Conservation (phyloP, 1,140 invertebrate genomes). For the Leptopilina clavipes region DNA sequence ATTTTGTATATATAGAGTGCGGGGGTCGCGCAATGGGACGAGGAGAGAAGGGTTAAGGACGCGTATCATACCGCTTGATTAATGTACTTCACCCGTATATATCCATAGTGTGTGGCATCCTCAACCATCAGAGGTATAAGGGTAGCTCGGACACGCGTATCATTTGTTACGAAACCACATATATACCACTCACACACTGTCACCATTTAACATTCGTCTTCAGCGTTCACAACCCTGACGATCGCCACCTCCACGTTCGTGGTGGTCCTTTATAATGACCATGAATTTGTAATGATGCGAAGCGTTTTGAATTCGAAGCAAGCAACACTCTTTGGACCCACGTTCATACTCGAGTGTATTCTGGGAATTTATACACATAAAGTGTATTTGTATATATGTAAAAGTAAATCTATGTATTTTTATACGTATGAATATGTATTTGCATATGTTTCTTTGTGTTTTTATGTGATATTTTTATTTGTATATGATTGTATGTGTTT, state of each 20-base stretch:
- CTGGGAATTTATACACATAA: not conserved
- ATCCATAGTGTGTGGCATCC: slow-evolving; percentile 21
- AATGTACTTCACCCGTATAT: slow-evolving; percentile 55
- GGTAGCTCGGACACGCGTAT: slow-evolving; percentile 41
- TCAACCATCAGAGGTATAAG: slow-evolving; percentile 11
- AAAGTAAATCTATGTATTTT: too few species aligned
- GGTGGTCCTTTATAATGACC: slow-evolving; percentile 16
- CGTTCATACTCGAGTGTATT: not conserved
- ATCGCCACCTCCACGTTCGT: slow-evolving; percentile 20
- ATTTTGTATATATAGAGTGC: slow-evolving; percentile 31
- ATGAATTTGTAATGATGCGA: slow-evolving; percentile 29
- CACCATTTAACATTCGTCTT: not conserved
- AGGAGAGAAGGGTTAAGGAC: slow-evolving; percentile 56
- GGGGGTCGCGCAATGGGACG: slow-evolving; percentile 14
- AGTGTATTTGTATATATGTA: too few species aligned
- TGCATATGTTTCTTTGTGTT: too few species aligned
- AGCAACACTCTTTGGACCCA: slow-evolving; percentile 8
- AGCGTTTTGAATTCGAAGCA: slow-evolving; percentile 26
- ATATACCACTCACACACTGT: not conserved
- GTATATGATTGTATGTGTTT: too few species aligned
- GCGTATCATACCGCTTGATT: slow-evolving; percentile 59
- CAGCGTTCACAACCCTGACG: not conserved
- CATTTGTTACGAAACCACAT: slow-evolving; percentile 45
- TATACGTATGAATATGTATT: too few species aligned
- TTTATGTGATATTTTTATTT: too few species aligned